Percentiles rank a stretch among this genome's conserved stretches.
Conservation (phyloP, 2,888 invertebrate species). For the Dioctria rufipes region DNA sequence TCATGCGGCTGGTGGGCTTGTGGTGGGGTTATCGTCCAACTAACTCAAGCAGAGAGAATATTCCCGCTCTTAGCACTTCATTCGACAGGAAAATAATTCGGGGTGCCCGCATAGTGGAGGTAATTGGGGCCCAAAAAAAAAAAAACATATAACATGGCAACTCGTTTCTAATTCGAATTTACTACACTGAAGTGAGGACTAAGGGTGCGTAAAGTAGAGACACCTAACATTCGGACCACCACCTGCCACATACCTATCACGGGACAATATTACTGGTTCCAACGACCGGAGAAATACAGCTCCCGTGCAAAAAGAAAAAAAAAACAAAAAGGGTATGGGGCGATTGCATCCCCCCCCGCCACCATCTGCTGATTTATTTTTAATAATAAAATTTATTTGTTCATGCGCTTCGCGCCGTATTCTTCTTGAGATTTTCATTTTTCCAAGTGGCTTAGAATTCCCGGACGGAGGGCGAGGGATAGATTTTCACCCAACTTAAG, state of each 20-base stretch:
- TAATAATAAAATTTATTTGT: constrained; percentile 58
- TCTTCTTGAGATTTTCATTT: constrained; percentile 19
- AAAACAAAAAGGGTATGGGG: neutral
- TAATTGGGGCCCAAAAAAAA: constrained; percentile 11
- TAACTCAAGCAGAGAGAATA: neutral
- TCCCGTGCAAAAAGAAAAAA: too few species aligned
- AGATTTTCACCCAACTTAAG: constrained; percentile 28
- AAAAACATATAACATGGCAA: neutral
- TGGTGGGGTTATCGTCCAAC: neutral
- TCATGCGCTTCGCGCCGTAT: constrained; percentile 54
- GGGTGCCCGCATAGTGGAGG: constrained; percentile 18
- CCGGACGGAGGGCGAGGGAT: neutral
- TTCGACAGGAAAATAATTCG: constrained; percentile 44
- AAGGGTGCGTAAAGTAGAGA: neutral
- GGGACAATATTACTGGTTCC: neutral
- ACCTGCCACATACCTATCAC: constrained; percentile 8
- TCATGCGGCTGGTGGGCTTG: neutral
- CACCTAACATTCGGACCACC: constrained; percentile 28
- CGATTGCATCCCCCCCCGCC: neutral
- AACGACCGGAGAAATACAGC: too few species aligned
- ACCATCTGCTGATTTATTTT: constrained; percentile 32
- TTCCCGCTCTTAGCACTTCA: constrained; percentile 39
- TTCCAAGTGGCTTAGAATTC: constrained; percentile 7
- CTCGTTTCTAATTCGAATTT: constrained; percentile 33
- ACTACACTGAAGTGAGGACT: neutral